Evolutionary conservation across 1,140 invertebrate genomes (phyloP).

Genomic region (Drosophila sechellia): DNA sequence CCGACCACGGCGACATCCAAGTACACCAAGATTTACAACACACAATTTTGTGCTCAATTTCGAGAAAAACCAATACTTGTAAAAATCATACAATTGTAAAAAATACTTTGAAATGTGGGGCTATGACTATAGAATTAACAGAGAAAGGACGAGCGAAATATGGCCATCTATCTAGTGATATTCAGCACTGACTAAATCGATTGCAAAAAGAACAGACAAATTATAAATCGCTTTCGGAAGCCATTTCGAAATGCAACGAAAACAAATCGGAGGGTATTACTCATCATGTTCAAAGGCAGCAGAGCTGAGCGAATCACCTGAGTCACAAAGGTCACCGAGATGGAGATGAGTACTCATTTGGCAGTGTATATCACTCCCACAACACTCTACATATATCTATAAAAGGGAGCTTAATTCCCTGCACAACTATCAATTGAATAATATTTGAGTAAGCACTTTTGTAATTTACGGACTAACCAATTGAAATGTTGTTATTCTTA

Average conservation of each 20-base stretch:
- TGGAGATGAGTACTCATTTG: neutral
- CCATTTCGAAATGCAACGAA: neutral
- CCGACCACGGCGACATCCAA: neutral
- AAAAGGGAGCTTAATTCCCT: neutral
- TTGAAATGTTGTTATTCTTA: no score
- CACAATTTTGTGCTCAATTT: slow-evolving; percentile 2
- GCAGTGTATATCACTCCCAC: neutral
- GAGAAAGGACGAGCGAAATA: neutral
- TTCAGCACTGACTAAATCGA: no score
- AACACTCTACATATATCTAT: neutral
- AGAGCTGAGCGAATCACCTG: neutral
- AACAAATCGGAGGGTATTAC: neutral
- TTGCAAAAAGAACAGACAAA: no score
- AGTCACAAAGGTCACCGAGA: slow-evolving; percentile 8
- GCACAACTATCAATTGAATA: neutral
- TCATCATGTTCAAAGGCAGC: slow-evolving; percentile 18
- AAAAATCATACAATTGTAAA: neutral
- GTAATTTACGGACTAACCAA: no score
- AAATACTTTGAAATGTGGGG: slow-evolving; percentile 8
- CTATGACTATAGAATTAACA: neutral
- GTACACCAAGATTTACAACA: slow-evolving; percentile 19
- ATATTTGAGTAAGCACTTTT: no score
- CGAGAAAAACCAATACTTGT: neutral
- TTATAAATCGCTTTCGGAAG: neutral
- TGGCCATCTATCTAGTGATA: no score